Conservation (phyloP, 2,888 invertebrate genomes). For the Nomada ruficornis region DNA sequence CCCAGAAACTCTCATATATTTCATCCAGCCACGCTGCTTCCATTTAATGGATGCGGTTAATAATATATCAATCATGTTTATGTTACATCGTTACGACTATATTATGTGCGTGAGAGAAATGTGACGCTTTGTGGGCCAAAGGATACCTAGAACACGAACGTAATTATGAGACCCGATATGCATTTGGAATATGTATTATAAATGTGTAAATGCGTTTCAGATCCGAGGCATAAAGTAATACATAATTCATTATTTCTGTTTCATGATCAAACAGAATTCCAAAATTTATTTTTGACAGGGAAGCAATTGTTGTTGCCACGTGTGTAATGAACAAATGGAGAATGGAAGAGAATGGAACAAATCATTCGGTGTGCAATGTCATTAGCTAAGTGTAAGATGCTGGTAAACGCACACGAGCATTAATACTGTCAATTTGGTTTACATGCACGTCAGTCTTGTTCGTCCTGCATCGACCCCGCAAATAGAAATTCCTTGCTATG, state of each 20-base stretch:
- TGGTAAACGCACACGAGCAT: slow-evolving; percentile 69
- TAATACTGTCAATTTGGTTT: slow-evolving; percentile 75
- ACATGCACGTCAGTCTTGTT: slow-evolving; percentile 44
- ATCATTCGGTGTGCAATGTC: slow-evolving; percentile 74
- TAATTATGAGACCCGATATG: slow-evolving; percentile 27
- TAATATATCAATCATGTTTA: slow-evolving; percentile 82
- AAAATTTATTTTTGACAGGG: no score
- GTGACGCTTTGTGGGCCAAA: neutral
- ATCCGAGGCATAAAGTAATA: neutral
- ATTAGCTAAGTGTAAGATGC: slow-evolving; percentile 68
- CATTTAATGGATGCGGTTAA: slow-evolving; percentile 81
- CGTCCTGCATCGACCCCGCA: slow-evolving; percentile 37
- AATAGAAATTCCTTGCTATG: slow-evolving; percentile 45
- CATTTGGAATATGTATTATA: neutral
- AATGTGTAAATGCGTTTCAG: neutral
- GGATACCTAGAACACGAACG: neutral
- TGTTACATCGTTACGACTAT: slow-evolving; percentile 58
- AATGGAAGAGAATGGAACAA: no score
- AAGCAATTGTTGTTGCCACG: no score
- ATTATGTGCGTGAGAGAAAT: slow-evolving; percentile 11
- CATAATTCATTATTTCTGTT: neutral
- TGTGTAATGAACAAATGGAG: slow-evolving; percentile 71
- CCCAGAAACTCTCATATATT: slow-evolving; percentile 74
- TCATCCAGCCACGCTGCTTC: slow-evolving; percentile 74
- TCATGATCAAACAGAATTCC: neutral